A percentile compares a stretch with the other conserved stretches of the same genome.
Conservation (phyloP, 2,797 vertebrate genomes). For the Leptoclinus maculatus region DNA sequence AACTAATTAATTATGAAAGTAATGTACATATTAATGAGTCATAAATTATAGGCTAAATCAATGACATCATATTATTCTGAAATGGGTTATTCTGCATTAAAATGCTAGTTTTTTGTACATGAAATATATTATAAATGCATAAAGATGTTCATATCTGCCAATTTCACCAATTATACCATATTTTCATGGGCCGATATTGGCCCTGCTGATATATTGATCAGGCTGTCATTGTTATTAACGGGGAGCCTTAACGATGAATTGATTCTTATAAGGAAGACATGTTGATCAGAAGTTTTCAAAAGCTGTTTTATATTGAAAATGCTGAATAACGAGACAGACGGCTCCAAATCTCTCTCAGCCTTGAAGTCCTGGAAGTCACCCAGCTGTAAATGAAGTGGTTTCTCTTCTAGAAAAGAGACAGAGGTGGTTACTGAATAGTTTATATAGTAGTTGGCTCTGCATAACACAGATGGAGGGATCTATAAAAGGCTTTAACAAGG, state of each 20-base stretch:
- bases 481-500: constrained; percentile 8
- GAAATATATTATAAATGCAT: neutral
- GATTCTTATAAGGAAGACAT: neutral
- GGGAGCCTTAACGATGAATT: neutral
- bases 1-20: neutral
- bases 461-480: neutral
- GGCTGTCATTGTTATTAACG: neutral
- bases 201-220: neutral
- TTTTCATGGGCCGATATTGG: neutral
- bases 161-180: neutral
- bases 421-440: neutral
- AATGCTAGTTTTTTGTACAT: no score
- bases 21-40: no score
- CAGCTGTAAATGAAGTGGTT: constrained; percentile 2
- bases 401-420: neutral
- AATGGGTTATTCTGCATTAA: no score
- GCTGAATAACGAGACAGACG: neutral
- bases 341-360: neutral
- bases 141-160: neutral
- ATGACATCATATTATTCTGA: no score
- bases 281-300: neutral
- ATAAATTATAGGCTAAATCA: no score
- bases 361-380: neutral
- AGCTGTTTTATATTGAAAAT: neutral
- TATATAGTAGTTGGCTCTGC: neutral